A percentile compares a stretch with the other conserved stretches of the same genome.
phyloP scores from a whole-genome alignment of 1,140 invertebrate genomes.

The Mamestra configurata region DNA sequence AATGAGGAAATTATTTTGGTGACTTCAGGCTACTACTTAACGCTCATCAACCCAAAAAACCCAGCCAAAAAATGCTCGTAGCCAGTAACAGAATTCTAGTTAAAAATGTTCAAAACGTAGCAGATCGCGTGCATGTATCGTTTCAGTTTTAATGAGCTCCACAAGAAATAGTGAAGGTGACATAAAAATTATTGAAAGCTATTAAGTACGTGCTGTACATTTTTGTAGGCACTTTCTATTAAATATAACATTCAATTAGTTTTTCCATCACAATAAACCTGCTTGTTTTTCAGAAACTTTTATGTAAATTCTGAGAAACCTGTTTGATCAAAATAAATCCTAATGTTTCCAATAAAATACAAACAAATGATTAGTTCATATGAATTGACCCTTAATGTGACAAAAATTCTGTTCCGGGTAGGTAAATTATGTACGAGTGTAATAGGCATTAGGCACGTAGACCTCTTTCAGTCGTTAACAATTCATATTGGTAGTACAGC shows the following conservation, averaged over 20 bases:
- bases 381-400: neutral
- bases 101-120: conserved; percentile 2
- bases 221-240: conserved; percentile 13
- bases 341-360: too few species aligned
- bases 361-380: neutral
- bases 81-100: neutral
- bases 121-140: conserved; percentile 18
- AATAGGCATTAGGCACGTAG: conserved; percentile 3
- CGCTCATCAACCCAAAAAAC: too few species aligned
- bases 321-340: neutral
- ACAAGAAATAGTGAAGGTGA: conserved; percentile 19
- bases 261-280: neutral
- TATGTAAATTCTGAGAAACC: neutral
- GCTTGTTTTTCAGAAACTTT: neutral
- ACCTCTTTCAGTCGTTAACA: conserved; percentile 4
- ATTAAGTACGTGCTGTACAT: conserved; percentile 9
- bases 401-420: neutral
- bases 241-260: conserved; percentile 23
- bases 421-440: too few species aligned
- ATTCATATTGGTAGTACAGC: conserved; percentile 18
- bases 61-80: too few species aligned
- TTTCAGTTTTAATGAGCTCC: conserved; percentile 18
- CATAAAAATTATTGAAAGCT: conserved; percentile 3
- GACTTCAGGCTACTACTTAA: too few species aligned
- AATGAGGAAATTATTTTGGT: too few species aligned